Evolutionary conservation across 1,140 invertebrate genomes (phyloP), one percentile per base, ranked within the genome.

Genomic region (Microplitis mediator): DNA sequence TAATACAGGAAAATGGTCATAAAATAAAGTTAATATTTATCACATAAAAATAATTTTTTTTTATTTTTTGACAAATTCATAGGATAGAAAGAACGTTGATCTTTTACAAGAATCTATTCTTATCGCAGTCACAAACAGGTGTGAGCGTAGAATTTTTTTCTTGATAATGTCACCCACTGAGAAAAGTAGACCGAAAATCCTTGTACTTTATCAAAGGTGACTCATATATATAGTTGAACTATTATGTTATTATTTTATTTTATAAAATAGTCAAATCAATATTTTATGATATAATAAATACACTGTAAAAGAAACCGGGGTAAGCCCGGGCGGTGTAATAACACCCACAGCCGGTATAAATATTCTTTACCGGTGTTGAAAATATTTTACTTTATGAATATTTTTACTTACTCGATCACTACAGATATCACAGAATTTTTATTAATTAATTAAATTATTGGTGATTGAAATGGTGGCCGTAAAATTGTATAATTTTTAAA

Each of bases 41-140:
- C n/a, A 2, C 5, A 5, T 23, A 14, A 54, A n/a, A 54, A 14
- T 14, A 54, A 54, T 54, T 14, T 14, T n/a, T 14, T n/a, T 54
- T 54, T 4, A n/a, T 58, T 23, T 58, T 4, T 23, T 6, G 4
- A 11, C 16, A 0, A 58, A 31, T 31, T 9, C 3, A 34, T 58
- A 35, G 5, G 35, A 35, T 36, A 34, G 51, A 67, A 67, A 67
- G 65, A 67, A 54, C 65, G 50, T 67, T 67, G 65, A 67, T 54
- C 65, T 39, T 67, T 50, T 23, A 54, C 23, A 54, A 31, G 32
- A 54, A 54, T 54, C 9, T 56, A 54, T 52, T 31, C 39, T 54
- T 34, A 54, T 51, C 65, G 65, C 16, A 32, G 11, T 50, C 13
- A 16, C 35, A 51, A 2, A 6, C 65, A 67, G 65, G 65, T 67